phyloP scores from a whole-genome alignment of 2,113 vertebrate species.

The Neogobius melanostomus region DNA sequence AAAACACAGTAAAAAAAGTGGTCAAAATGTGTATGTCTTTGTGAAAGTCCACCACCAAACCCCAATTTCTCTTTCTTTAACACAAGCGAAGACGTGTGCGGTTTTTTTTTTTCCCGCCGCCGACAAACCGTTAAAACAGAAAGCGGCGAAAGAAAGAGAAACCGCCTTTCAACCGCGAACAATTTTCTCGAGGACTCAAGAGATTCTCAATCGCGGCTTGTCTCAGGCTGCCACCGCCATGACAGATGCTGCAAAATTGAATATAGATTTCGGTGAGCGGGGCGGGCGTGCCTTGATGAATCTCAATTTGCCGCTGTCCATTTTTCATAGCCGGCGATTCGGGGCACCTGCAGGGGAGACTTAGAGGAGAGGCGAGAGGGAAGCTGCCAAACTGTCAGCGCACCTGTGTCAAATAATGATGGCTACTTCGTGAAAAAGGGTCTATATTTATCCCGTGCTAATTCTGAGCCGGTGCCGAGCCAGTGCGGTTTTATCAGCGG shows the following conservation, averaged over 20 bases:
- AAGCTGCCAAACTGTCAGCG: constrained; percentile 61
- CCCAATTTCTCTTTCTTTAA: not conserved
- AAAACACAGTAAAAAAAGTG: too few species aligned
- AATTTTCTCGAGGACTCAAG: constrained; percentile 66
- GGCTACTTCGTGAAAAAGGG: constrained; percentile 47
- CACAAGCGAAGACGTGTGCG: not conserved
- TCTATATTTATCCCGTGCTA: constrained; percentile 53
- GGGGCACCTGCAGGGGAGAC: constrained; percentile 41
- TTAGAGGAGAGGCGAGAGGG: constrained; percentile 29
- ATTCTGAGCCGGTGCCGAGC: constrained; percentile 21
- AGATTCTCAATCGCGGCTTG: constrained; percentile 68
- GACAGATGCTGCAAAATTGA: constrained; percentile 77
- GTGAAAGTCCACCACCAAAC: too few species aligned
- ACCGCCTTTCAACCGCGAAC: constrained; percentile 35
- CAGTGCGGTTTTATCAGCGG: constrained; percentile 31
- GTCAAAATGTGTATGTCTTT: too few species aligned
- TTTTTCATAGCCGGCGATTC: constrained; percentile 68
- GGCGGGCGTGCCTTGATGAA: constrained; percentile 75
- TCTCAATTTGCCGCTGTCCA: constrained; percentile 75
- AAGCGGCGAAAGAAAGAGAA: constrained; percentile 20
- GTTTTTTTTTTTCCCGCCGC: constrained; percentile 6
- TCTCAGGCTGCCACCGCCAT: constrained; percentile 62
- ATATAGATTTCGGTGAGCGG: constrained; percentile 78
- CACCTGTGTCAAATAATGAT: constrained; percentile 45
- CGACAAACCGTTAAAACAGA: constrained; percentile 8